Conservation (phyloP, 35 echinoderm and acorn worm genomes). For the Apostichopus japonicus region DNA sequence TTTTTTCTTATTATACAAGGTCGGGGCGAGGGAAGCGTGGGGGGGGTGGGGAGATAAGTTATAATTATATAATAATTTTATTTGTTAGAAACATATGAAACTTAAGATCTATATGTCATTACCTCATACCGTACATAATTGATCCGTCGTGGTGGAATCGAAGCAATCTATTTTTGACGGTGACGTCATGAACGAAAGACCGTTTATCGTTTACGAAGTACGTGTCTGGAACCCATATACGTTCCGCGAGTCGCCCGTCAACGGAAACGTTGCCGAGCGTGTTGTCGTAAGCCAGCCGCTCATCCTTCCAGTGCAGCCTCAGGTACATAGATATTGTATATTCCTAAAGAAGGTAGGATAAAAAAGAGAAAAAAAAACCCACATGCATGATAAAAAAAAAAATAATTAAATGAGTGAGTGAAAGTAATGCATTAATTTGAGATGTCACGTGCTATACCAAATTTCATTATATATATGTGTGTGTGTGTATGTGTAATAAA, state of each 20-base stretch:
- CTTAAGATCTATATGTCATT: neutral
- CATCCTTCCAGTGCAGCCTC: constrained; percentile 90
- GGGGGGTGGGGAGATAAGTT: no score
- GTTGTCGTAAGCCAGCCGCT: constrained; percentile 71
- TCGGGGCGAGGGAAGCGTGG: no score
- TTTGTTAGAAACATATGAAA: neutral
- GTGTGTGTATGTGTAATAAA: no score
- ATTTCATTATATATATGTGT: no score
- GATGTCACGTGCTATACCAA: no score
- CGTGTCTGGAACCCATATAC: constrained; percentile 98
- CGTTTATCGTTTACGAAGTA: constrained; percentile 97
- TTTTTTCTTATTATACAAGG: no score
- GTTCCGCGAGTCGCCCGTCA: constrained; percentile 85
- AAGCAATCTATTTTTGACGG: constrained; percentile 93
- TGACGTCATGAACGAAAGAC: constrained; percentile 96
- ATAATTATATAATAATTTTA: no score
- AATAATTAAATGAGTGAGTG: no score
- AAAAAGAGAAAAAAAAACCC: neutral
- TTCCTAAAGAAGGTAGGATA: constrained; percentile 64
- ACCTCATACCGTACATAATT: constrained; percentile 96
- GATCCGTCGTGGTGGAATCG: constrained; percentile 82
- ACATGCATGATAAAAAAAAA: neutral
- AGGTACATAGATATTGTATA: constrained; percentile 98
- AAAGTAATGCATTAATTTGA: no score
- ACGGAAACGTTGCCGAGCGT: constrained; percentile 85